phyloP scores from a whole-genome alignment of 23 tunicate species.

The Halocynthia aurantium region DNA sequence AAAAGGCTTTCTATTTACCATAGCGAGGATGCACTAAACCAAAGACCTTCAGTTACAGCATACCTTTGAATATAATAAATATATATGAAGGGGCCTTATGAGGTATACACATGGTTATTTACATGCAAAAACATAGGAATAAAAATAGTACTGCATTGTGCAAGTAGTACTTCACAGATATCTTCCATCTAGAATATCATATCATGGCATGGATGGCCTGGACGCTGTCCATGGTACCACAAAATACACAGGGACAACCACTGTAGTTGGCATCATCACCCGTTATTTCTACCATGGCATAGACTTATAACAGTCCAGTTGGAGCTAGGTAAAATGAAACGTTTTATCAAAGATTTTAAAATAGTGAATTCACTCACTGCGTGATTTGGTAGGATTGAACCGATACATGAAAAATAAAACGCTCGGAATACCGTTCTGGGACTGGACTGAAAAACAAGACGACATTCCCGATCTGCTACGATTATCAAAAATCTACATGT shows the following conservation, averaged over 20 bases:
- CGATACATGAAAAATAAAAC: constrained; percentile 41
- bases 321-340: constrained; percentile 34
- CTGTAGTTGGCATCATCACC: constrained; percentile 67
- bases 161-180: background rate
- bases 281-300: constrained; percentile 53
- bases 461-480: constrained; percentile 26
- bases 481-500: constrained; percentile 25
- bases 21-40: too few relatives aligned
- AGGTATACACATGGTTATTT: too few relatives aligned
- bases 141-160: too few relatives aligned
- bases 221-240: constrained; percentile 46
- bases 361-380: too few relatives aligned
- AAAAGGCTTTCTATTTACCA: too few relatives aligned
- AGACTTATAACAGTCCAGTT: constrained; percentile 36
- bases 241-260: constrained; percentile 31
- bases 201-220: constrained; percentile 72
- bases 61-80: too few relatives aligned
- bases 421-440: constrained; percentile 65
- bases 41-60: too few relatives aligned
- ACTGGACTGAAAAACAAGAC: constrained; percentile 43
- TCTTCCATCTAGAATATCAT: constrained; percentile 23
- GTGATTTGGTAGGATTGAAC: constrained; percentile 30
- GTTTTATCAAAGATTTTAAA: too few relatives aligned
- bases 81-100: too few relatives aligned
- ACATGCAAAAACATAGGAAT: too few relatives aligned